A percentile compares a stretch with the other conserved stretches of the same genome.
Conservation (phyloP, 2,888 invertebrate species). For the Poecilus cupreus region DNA sequence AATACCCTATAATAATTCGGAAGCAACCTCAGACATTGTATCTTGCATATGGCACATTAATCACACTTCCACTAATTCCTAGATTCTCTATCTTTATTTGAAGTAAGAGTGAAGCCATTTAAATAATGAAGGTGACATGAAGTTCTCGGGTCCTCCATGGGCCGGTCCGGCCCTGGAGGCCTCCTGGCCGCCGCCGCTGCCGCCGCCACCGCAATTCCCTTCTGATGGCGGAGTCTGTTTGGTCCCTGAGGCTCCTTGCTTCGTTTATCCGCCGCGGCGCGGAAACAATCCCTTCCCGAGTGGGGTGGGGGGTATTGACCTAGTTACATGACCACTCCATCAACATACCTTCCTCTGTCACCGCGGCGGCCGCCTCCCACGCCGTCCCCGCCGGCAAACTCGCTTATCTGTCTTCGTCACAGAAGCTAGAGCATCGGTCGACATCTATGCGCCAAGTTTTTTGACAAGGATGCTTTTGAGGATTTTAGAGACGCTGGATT, state of each 20-base stretch:
- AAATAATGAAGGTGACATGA: conserved; percentile 38
- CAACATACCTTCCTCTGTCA: conserved; percentile 48
- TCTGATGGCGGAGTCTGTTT: conserved; percentile 43
- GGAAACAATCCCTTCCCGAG: conserved; percentile 46
- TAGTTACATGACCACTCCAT: conserved; percentile 58
- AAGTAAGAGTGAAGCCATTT: background rate
- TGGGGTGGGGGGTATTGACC: conserved; percentile 42
- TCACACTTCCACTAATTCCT: background rate
- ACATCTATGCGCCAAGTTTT: too few species aligned
- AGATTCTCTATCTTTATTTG: conserved; percentile 18
- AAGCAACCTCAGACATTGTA: too few species aligned
- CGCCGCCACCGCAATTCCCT: conserved; percentile 12
- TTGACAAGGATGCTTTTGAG: background rate
- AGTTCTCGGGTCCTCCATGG: background rate
- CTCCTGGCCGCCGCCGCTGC: background rate
- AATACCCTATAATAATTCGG: too few species aligned
- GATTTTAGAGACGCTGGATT: too few species aligned
- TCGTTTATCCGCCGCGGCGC: conserved; percentile 39
- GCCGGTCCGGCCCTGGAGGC: background rate
- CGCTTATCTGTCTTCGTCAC: conserved; percentile 42
- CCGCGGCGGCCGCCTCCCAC: background rate
- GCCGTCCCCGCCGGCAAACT: background rate
- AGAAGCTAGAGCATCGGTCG: background rate
- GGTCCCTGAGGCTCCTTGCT: conserved; percentile 25
- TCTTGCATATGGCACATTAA: too few species aligned